Conservation (phyloP, 2,797 vertebrate genomes). For the Meriones psammophilus region DNA sequence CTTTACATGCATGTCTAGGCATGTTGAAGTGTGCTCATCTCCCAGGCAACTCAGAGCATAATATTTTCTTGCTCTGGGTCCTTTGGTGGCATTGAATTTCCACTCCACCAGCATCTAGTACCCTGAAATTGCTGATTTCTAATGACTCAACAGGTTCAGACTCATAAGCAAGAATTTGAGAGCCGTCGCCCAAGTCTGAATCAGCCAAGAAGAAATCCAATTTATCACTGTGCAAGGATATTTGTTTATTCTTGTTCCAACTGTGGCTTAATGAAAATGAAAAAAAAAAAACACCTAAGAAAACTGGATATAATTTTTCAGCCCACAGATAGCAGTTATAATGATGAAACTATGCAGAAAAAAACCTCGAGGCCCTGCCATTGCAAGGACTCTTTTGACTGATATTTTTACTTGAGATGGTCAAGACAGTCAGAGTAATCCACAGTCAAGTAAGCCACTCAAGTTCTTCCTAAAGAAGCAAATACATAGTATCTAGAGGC, state of each 20-base stretch:
- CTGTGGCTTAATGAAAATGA: slow-evolving; percentile 60
- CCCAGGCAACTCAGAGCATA: slow-evolving; percentile 60
- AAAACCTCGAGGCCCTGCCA: not conserved
- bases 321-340: slow-evolving; percentile 15
- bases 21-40: slow-evolving; percentile 57
- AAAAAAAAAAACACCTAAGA: slow-evolving; percentile 36
- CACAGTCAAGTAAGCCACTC: slow-evolving; percentile 38
- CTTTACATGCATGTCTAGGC: slow-evolving; percentile 19
- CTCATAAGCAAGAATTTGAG: slow-evolving; percentile 72
- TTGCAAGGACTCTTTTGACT: slow-evolving; percentile 8
- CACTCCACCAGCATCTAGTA: not conserved
- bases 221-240: slow-evolving; percentile 58
- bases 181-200: slow-evolving; percentile 76
- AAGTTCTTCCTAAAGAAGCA: slow-evolving; percentile 63
- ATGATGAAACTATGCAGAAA: slow-evolving; percentile 2
- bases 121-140: slow-evolving; percentile 47
- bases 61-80: slow-evolving; percentile 57
- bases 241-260: slow-evolving; percentile 79
- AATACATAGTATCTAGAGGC: not conserved
- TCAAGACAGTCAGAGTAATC: not conserved
- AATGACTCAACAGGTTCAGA: slow-evolving; percentile 76
- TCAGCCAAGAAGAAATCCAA: slow-evolving; percentile 73
- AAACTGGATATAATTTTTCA: slow-evolving; percentile 14
- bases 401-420: slow-evolving; percentile 63
- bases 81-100: slow-evolving; percentile 44